phyloP scores from a whole-genome alignment of 2,113 vertebrate species.

The Desmodus rotundus region DNA sequence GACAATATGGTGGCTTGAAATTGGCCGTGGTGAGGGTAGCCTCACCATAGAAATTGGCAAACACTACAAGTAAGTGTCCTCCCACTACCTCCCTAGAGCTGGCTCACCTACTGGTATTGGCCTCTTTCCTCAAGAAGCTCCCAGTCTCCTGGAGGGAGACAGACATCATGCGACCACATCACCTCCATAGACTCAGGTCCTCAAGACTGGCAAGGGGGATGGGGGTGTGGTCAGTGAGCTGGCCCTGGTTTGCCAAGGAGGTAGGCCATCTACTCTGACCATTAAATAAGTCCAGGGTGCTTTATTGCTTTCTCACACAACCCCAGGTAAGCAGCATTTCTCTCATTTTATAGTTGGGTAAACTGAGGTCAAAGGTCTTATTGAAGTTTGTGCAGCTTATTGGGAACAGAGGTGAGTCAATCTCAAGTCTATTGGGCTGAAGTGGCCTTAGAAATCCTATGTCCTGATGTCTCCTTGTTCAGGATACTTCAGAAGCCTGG shows the following conservation, averaged over 20 bases:
- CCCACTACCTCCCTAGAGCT: neutral
- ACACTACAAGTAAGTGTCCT: neutral
- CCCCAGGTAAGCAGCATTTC: neutral
- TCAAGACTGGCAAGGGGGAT: neutral
- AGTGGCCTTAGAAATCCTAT: neutral
- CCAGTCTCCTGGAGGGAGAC: neutral
- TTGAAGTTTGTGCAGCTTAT: neutral
- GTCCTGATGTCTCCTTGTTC: neutral
- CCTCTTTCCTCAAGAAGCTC: neutral
- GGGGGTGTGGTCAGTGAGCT: neutral
- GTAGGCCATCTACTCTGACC: neutral
- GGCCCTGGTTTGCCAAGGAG: neutral
- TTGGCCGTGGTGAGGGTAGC: neutral
- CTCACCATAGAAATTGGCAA: accelerated
- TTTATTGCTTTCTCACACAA: no score
- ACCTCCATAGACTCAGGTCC: neutral
- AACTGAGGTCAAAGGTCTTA: neutral
- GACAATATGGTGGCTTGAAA: neutral
- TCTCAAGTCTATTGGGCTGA: neutral
- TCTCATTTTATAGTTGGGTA: neutral
- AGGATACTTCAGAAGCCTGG: neutral
- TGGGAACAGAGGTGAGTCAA: neutral
- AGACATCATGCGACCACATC: accelerated
- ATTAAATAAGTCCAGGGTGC: no score
- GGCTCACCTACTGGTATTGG: neutral